Evolutionary conservation across 2,113 vertebrate species (phyloP), one percentile per base, ranked within the genome.

Genomic region (Campylomormyrus numenius): DNA sequence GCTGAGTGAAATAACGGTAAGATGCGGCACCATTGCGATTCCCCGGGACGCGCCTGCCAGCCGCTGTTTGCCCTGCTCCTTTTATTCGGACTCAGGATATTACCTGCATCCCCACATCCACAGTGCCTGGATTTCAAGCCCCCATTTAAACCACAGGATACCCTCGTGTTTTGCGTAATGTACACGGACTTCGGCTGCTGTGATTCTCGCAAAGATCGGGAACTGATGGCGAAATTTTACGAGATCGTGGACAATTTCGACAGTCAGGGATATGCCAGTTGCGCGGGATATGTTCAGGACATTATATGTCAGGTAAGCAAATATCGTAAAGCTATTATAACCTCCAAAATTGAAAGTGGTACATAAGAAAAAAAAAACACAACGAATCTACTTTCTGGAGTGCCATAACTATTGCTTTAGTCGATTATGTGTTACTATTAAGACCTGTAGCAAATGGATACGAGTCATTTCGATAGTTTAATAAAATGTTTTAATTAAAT

Each of bases 101-200:
- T 92, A 91, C 92, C 95, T 90, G 95, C 89, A 5, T 91, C 85
- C 46, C 90, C 91, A 46, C 98, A 99, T 93, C 98, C 98, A 11
- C 98, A 99, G 93, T 99, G 98, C 93, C 91, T 99, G 96, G 98
- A 99, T 93, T 99, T 98, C 92, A 98, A 97, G 92, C 97, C 98
- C 45, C 98, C 98, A n/a, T 99, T 98, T 93, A 94, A 96, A 90
- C 97, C 98, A 50, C 94, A 93, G 62, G 90, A 91, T 88, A 95
- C 96, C 92, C 96, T 99, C 88, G 90, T 94, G 89, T 98, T 99
- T 91, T 99, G 98, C 95, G 91, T 94, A 0, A 97, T 96, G 94
- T 99, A 98, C 94, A 94, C 94, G 62, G 93, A 96, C 77, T 98
- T 99, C 85, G 98, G 98, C 94, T 99, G 98, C 96, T 99, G 98